Evolutionary conservation across 2,113 vertebrate species (phyloP), one percentile per base, ranked within the genome.

Genomic region (Porphyrio hochstetteri): DNA sequence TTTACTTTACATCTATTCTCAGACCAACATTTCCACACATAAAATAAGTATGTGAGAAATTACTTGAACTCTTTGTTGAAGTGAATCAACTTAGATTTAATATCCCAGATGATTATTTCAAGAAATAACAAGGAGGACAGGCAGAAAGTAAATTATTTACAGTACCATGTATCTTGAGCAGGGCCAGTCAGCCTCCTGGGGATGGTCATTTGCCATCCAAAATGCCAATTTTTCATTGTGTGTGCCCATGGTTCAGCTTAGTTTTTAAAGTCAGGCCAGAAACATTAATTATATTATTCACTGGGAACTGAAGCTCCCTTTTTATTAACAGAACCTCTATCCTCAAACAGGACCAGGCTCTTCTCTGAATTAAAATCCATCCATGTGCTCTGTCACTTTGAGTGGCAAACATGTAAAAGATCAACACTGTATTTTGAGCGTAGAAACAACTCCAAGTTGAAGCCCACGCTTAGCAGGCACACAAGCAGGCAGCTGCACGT

Each of bases 61-160:
- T 82, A 94, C 92, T 95, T 92, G 85, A 95, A 93, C 29, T 68
- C 71, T 42, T 79, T 28, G 72, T 87, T 91, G 87, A 97, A 90
- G 53, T 72, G 57, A 79, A 84, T 48, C 67, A 85, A 78, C 82
- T 93, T 93, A 86, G 69, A 96, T 78, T 91, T 70, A 95, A 95
- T n/a, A 93, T 53, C 63, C 64, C 33, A 96, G 72, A 87, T 44
- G 63, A 40, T 28, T 96, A 96, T 95, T 97, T 96, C 92, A 79
- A 96, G 71, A 96, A 97, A 53, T 68, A 93, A 88, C 65, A 88
- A 86, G 83, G 78, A 93, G 28, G 72, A 88, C 21, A 57, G 76
- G 59, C 36, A 95, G 36, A 91, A 87, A 96, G 74, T 93, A 97
- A 95, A 93, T 84, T 89, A 96, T 96, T 96, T 96, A 93, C 31